Base-by-base conservation (phyloP, 1,140 invertebrate species). In the Ceratina calcarata region DNA sequence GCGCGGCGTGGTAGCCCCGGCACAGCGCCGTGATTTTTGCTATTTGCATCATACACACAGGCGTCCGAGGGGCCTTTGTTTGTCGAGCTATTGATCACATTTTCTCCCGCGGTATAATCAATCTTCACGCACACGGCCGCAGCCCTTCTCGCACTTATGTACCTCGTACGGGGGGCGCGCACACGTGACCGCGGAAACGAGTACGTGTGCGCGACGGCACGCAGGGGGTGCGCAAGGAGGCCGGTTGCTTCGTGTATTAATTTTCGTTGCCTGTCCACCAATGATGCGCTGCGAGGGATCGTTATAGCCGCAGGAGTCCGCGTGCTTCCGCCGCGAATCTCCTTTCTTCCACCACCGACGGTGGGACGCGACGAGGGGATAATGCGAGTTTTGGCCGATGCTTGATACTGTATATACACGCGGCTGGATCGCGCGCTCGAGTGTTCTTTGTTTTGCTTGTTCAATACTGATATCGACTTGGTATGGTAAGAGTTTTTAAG, bases 61-160 rank as follows among this genome's bases (percentile, higher is more conserved):
- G 86, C 88, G 85, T 88, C 81, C 87, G 78, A 76, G 85, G 80
- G 82, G 87, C 89, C 90, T 92, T 92, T 92, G 92, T 91, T 92
- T 91, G 90, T 86, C 87, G 81, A 86, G 89, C 89, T 93, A 93
- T 93, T 93, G 92, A 93, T 93, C 92, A 93, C 91, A 93, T 92
- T 93, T 92, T 93, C 91, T 91, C 90, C 87, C 89, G 88, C 85
- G 89, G 88, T 90, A 92, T 92, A 93, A 93, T 93, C 92, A 93
- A 93, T 93, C 92, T 93, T 92, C 87, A 88, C 91, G 85, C 88
- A 90, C 86, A 91, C 88, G 79, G 75, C 75, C 84, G 77, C 79
- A 77, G 72, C 62, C 78, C 86, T 84, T 60, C 88, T 82, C 85
- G 86, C 86, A 86, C 88, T 89, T 90, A 89, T 72, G 78, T 88